Conservation (phyloP, 2,797 vertebrate species). For the Diplodus puntazzo region DNA sequence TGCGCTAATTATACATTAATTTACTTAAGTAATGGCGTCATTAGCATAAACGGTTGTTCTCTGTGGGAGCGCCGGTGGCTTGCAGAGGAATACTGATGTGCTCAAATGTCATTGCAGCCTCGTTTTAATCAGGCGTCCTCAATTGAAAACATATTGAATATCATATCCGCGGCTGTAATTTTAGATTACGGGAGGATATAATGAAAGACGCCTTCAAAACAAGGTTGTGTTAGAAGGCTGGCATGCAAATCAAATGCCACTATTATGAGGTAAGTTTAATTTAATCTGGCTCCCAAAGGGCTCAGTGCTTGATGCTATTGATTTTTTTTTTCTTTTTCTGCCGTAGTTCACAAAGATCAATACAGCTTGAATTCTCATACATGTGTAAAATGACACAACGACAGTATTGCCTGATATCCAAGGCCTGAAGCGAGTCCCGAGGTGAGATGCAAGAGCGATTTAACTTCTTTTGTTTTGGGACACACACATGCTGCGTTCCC, state of each 20-base stretch:
- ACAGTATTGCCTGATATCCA: conserved; percentile 18
- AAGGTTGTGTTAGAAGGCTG: conserved; percentile 11
- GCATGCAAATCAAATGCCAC: conserved; percentile 45
- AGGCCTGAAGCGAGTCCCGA: background rate
- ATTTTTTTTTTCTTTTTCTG: conserved; percentile 55
- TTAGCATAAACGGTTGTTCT: conserved; percentile 37
- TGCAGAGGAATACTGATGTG: conserved; percentile 3
- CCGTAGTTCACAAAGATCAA: conserved; percentile 49
- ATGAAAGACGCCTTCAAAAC: conserved; percentile 38
- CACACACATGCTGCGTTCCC: background rate
- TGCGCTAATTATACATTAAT: conserved; percentile 61
- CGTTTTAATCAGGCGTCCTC: conserved; percentile 27
- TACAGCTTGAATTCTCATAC: conserved; percentile 53
- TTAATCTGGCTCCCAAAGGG: conserved; percentile 52
- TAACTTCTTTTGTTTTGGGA: conserved; percentile 41
- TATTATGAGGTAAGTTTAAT: conserved; percentile 59
- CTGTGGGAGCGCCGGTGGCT: conserved; percentile 5
- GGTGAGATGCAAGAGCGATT: conserved; percentile 5
- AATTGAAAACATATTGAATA: conserved; percentile 33
- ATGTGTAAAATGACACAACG: conserved; percentile 43
- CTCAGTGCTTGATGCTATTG: conserved; percentile 35
- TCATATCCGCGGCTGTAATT: conserved; percentile 27
- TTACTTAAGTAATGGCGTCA: conserved; percentile 49
- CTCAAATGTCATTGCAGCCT: conserved; percentile 6
- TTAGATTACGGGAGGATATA: conserved; percentile 32